Conservation (phyloP, 2,113 vertebrate genomes). For the Brachionichthys hirsutus region DNA sequence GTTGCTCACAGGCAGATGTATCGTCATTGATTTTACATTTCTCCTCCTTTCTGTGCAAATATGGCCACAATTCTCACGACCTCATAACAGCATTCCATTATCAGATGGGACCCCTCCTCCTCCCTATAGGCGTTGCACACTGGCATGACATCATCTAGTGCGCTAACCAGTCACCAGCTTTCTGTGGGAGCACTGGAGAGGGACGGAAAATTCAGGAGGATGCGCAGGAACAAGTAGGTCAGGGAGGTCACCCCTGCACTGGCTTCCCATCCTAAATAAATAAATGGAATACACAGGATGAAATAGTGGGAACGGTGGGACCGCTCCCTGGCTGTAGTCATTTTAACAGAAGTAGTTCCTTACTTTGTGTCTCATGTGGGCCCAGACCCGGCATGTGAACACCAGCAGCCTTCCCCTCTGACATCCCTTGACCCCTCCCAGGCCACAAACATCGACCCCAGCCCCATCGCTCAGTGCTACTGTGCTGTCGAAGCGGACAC, state of each 20-base stretch:
- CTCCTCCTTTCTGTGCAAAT: conserved; percentile 54
- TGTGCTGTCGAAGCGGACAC: conserved; percentile 43
- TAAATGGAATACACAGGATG: conserved; percentile 1
- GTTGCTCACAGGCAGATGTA: conserved; percentile 11
- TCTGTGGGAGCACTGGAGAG: conserved; percentile 12
- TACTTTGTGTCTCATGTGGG: conserved; percentile 14
- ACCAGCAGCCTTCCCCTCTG: conserved; percentile 34
- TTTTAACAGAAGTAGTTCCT: conserved; percentile 12
- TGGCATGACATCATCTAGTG: conserved; percentile 46
- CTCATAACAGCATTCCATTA: conserved; percentile 61
- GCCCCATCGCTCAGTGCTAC: conserved; percentile 16
- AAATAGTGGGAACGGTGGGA: not conserved
- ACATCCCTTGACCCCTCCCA: conserved; percentile 45
- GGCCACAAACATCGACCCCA: conserved; percentile 52
- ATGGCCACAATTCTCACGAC: conserved; percentile 70
- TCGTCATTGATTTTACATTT: conserved; percentile 33
- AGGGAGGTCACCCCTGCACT: conserved; percentile 11
- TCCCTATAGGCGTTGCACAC: conserved; percentile 17
- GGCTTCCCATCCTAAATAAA: not conserved
- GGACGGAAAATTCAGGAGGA: conserved; percentile 17
- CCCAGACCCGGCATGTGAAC: conserved; percentile 23
- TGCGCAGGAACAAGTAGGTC: conserved; percentile 21
- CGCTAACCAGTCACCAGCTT: conserved; percentile 13
- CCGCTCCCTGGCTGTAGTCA: not conserved
- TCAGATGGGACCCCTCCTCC: conserved; percentile 37